phyloP scores from a whole-genome alignment of 2,797 vertebrate genomes.

The Premnoplex brunnescens region DNA sequence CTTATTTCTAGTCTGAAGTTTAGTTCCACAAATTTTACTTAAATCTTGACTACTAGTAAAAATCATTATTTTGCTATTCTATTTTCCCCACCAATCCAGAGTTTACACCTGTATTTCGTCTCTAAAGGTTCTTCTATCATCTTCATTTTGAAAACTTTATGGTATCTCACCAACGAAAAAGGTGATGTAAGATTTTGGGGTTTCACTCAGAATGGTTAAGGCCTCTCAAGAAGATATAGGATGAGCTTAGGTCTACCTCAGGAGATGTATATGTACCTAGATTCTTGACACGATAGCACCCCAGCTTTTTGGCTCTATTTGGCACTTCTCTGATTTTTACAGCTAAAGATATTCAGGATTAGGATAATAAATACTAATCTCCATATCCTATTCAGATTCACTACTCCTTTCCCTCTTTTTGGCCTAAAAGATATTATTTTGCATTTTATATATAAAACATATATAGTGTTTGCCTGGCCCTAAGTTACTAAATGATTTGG shows the following conservation, averaged over 20 bases:
- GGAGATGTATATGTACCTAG: neutral
- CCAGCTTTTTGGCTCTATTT: neutral
- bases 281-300: neutral
- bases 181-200: neutral
- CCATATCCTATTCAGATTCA: neutral
- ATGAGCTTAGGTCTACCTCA: neutral
- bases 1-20: neutral
- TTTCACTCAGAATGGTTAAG: neutral
- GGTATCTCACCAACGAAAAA: neutral
- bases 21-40: neutral
- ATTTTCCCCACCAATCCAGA: neutral
- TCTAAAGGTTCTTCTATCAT: neutral
- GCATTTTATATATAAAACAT: neutral
- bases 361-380: neutral
- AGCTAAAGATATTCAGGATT: neutral
- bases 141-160: neutral
- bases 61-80: neutral
- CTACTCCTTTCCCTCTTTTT: neutral
- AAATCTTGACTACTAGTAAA: neutral
- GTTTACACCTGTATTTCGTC: neutral
- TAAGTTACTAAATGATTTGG: neutral
- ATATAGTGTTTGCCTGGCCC: neutral
- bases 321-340: neutral
- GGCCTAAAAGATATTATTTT: neutral
- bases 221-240: neutral